Conservation (phyloP, 2,888 invertebrate species). For the Euplexia lucipara region DNA sequence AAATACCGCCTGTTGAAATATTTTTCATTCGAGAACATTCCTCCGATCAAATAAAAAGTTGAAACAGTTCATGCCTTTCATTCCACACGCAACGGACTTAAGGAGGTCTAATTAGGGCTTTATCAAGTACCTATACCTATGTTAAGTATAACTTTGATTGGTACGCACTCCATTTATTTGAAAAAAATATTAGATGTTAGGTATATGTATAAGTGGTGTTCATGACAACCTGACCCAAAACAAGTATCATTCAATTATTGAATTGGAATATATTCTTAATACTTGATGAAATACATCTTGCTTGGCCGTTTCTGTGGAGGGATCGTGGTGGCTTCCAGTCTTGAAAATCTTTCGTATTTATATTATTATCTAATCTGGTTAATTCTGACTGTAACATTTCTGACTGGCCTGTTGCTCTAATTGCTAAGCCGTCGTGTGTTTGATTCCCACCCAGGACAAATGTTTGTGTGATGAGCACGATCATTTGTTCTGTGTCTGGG, state of each 20-base stretch:
- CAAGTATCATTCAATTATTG: not conserved
- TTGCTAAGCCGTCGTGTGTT: too few species aligned
- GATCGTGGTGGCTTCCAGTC: too few species aligned
- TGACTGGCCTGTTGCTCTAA: too few species aligned
- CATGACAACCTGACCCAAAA: conserved; percentile 2
- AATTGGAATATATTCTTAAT: not conserved
- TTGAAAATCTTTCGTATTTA: not conserved
- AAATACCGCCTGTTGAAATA: conserved; percentile 37
- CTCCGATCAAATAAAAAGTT: conserved; percentile 48
- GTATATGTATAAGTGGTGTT: conserved; percentile 7
- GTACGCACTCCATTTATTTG: conserved; percentile 16
- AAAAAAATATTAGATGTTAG: conserved; percentile 6
- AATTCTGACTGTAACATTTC: too few species aligned
- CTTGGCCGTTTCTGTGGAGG: not conserved
- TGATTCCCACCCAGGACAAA: too few species aligned
- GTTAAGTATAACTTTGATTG: conserved; percentile 33
- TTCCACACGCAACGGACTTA: conserved; percentile 42
- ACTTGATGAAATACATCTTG: not conserved
- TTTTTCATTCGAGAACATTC: conserved; percentile 51
- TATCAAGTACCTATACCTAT: conserved; percentile 33
- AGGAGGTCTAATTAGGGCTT: conserved; percentile 47
- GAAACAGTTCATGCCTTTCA: conserved; percentile 48
- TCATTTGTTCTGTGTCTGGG: too few species aligned
- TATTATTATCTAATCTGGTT: too few species aligned
- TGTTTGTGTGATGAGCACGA: too few species aligned